These are phyloP conservation scores for Pimephales promelas DNA, from an alignment of 2,113 vertebrate species.

Conservation along the genomic window DNA sequence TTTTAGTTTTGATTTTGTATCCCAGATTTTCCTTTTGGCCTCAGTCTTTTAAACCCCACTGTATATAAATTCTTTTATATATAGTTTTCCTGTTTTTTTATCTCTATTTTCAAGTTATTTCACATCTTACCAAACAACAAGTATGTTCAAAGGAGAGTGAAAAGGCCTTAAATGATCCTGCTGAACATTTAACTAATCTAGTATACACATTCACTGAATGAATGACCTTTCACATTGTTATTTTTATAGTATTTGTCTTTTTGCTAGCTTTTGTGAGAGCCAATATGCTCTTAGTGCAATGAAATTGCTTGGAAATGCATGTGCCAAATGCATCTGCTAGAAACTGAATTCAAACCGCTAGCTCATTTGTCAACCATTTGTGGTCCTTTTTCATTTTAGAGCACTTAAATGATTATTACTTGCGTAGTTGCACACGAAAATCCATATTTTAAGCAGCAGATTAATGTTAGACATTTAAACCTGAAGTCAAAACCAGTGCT, in stretches of 20 bases:
- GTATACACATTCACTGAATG: background rate
- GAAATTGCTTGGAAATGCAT: slow-evolving; percentile 7
- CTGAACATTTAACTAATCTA: background rate
- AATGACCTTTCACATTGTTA: background rate
- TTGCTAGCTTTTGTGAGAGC: slow-evolving; percentile 27
- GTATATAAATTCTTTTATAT: too few relatives aligned
- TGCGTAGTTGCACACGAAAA: background rate
- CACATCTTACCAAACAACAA: background rate
- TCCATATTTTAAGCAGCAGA: background rate
- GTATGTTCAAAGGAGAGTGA: background rate
- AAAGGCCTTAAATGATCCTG: background rate
- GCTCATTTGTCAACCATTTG: slow-evolving; percentile 27
- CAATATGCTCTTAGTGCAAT: slow-evolving; percentile 22
- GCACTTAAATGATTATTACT: slow-evolving; percentile 13
- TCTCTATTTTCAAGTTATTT: background rate
- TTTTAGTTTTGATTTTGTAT: background rate
- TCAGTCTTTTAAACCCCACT: background rate
- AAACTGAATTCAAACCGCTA: background rate
- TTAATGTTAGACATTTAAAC: slow-evolving; percentile 1
- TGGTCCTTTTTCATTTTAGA: background rate
- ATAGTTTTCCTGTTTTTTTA: background rate
- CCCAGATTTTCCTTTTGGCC: background rate
- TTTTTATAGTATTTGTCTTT: background rate
- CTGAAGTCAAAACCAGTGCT: background rate
- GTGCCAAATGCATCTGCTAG: slow-evolving; percentile 45